These are phyloP conservation scores for Pheosia gnoma DNA, from an alignment of 2,888 invertebrate genomes.

Conservation along the genomic window DNA sequence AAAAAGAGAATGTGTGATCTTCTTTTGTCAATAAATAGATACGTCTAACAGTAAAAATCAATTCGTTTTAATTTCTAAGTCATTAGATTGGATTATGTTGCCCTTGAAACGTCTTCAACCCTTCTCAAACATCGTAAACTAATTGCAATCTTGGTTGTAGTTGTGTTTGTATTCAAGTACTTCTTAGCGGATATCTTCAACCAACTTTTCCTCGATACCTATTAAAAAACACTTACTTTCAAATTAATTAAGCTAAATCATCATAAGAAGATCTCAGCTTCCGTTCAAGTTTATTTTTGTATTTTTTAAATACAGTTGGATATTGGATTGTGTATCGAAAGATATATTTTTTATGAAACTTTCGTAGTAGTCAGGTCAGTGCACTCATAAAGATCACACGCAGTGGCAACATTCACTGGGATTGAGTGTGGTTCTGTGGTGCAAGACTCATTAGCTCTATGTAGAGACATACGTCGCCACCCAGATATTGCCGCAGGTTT, in stretches of 20 bases:
- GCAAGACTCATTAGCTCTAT: conserved; percentile 45
- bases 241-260: background rate
- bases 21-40: background rate
- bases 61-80: background rate
- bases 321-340: conserved; percentile 13
- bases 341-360: conserved; percentile 13
- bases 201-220: too few species aligned
- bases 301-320: conserved; percentile 12
- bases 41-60: background rate
- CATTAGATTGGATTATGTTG: conserved; percentile 4
- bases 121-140: background rate
- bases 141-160: background rate
- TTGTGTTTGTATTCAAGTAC: background rate
- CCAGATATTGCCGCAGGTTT: conserved; percentile 25
- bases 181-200: background rate
- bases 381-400: conserved; percentile 22
- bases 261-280: background rate
- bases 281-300: conserved; percentile 5
- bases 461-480: conserved; percentile 29
- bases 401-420: conserved; percentile 37
- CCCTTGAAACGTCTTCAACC: conserved; percentile 1
- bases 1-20: too few species aligned
- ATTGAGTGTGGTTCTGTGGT: conserved; percentile 36
- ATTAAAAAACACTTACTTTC: too few species aligned
- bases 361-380: conserved; percentile 12